Conservation (phyloP, 2,797 vertebrate species). For the Lycodopsis pacificus region DNA sequence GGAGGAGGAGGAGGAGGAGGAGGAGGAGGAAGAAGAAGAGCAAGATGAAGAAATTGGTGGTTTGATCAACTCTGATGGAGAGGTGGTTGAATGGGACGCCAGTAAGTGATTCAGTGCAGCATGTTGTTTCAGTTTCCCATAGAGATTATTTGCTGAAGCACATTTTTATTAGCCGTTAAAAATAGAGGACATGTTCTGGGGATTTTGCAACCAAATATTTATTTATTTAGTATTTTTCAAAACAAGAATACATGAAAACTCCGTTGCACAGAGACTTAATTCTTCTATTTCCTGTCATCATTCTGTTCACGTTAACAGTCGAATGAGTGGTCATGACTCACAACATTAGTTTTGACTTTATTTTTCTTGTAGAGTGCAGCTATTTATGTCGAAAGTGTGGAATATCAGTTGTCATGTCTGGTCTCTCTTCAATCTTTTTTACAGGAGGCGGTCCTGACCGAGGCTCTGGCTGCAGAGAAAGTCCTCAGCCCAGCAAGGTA, state of each 20-base stretch:
- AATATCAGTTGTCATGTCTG: background rate
- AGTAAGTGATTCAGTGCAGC: conserved; percentile 53
- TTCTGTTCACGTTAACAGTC: background rate
- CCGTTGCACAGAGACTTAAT: background rate
- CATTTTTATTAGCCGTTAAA: background rate
- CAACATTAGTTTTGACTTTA: background rate
- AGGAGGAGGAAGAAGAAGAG: conserved; percentile 39
- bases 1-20: conserved; percentile 46
- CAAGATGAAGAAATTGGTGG: conserved; percentile 64
- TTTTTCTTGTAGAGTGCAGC: background rate
- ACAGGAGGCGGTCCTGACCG: conserved; percentile 56
- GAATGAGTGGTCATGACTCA: background rate
- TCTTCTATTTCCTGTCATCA: conserved; percentile 1
- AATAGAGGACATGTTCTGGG: background rate
- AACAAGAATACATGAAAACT: too few relatives aligned
- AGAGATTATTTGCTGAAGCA: background rate
- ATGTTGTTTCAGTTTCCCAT: background rate
- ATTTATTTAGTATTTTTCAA: background rate
- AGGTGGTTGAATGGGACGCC: conserved; percentile 71
- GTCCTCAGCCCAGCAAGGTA: conserved; percentile 62
- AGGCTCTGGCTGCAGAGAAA: conserved; percentile 52
- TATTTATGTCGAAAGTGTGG: background rate
- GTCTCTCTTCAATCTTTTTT: background rate
- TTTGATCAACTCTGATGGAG: conserved; percentile 76
- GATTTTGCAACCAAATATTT: background rate